Evolutionary conservation across 2,888 invertebrate genomes (phyloP), one percentile per base, ranked within the genome.

Genomic region (Epinotia nisella): DNA sequence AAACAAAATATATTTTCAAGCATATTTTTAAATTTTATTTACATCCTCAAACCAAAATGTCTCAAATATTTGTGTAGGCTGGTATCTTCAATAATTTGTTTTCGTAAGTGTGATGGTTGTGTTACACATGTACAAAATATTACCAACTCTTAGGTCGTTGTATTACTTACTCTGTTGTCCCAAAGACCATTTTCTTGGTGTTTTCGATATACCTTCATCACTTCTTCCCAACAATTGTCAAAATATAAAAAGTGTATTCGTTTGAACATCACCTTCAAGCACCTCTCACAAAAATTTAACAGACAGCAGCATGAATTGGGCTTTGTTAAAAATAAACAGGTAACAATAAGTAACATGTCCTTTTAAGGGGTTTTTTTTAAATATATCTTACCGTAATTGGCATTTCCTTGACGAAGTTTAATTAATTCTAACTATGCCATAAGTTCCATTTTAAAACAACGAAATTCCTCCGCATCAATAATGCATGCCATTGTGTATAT

Each of bases 191-290:
- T 58, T 58, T 58, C 3, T 56, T 56, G 56, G 10, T 45, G 49
- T 62, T 24, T 62, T 62, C 62, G 24, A 49, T 49, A 15, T 24
- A 24, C 45, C 49, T 62, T 24, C 15, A 62, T 49, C 45, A 62
- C 61, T 24, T 62, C 61, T 24, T 45, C 61, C 45, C 45, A 62
- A 61, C 61, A 45, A 61, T 61, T 13, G 19, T 61, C 61, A 45
- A 61, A 61, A 61, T 61, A 2, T 9, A 61, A 61, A 61, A 17
- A 13, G 45, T 61, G 61, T 61, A 41, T 45, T 56, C 56, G 56
- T 29, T 24, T 58, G 58, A 29, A 58, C 58, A 58, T 58, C 58
- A 29, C 11, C 24, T 29, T 58, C 29, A 58, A 29, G 58, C 58
- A 58, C 58, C 58, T 9, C 29, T n/a, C 58, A 58, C 58, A 29